Conservation (phyloP, 1,140 invertebrate species). For the Laupala kohalensis region DNA sequence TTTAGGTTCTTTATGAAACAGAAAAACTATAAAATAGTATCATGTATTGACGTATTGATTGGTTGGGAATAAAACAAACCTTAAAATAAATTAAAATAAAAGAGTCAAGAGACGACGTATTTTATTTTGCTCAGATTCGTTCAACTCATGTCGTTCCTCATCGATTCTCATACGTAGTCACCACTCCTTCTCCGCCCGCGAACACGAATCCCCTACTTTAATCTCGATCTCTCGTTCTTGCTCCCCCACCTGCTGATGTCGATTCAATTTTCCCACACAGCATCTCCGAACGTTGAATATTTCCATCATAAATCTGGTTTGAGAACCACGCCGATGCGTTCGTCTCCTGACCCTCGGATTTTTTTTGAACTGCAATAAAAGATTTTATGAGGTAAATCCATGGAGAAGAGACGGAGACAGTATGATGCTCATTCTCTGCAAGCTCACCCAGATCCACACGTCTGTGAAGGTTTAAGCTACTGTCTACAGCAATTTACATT, state of each 20-base stretch:
- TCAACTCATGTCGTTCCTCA: not conserved
- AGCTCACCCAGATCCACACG: too few species aligned
- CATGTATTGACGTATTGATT: too few species aligned
- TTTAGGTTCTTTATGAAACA: too few species aligned
- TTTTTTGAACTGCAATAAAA: not conserved
- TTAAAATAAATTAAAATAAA: too few species aligned
- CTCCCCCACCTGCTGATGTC: not conserved
- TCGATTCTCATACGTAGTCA: not conserved
- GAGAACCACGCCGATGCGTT: not conserved
- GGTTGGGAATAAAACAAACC: too few species aligned
- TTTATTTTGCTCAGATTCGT: not conserved
- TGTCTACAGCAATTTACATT: too few species aligned
- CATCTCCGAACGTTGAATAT: constrained; percentile 1
- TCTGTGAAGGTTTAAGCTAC: too few species aligned
- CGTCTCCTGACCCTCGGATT: constrained; percentile 1
- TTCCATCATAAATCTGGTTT: constrained; percentile 8
- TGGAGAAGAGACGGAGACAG: not conserved
- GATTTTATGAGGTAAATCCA: constrained; percentile 4
- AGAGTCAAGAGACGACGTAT: too few species aligned
- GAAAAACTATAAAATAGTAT: too few species aligned
- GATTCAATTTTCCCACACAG: constrained; percentile 5
- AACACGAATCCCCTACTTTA: not conserved
- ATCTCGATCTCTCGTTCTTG: not conserved
- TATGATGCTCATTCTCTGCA: too few species aligned
- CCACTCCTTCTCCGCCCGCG: not conserved